Conservation (phyloP, 2,113 vertebrate genomes). For the Pomatorhinus ruficollis region DNA sequence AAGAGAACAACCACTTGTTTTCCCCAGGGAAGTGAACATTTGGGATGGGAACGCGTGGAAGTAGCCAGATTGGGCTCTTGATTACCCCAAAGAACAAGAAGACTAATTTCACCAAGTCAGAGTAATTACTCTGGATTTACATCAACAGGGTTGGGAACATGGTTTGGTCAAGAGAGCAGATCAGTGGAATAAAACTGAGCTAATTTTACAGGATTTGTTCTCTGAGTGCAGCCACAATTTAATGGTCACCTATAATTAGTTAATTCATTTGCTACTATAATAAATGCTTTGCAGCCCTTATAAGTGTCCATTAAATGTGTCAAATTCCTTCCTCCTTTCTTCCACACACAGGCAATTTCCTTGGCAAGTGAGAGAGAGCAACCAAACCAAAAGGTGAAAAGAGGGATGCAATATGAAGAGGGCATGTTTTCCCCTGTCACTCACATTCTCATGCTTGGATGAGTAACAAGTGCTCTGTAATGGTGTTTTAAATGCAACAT, state of each 20-base stretch:
- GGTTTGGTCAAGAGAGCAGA: constrained; percentile 30
- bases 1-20: background rate
- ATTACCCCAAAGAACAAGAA: background rate
- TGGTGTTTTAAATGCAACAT: constrained; percentile 1
- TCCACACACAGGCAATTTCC: constrained; percentile 21
- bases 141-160: background rate
- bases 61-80: background rate
- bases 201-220: constrained; percentile 38
- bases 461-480: background rate
- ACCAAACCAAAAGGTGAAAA: constrained; percentile 28
- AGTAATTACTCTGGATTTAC: constrained; percentile 16
- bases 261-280: constrained; percentile 36
- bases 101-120: background rate
- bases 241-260: constrained; percentile 50
- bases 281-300: constrained; percentile 19
- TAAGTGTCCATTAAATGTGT: constrained; percentile 44
- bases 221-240: constrained; percentile 20
- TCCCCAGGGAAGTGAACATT: background rate
- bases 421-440: constrained; percentile 30
- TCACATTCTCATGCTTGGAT: constrained; percentile 43
- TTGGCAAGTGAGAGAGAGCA: constrained; percentile 25
- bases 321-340: constrained; percentile 32
- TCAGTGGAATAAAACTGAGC: constrained; percentile 2
- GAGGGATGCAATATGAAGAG: constrained; percentile 4
- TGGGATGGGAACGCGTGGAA: background rate